Conservation (phyloP, 1,140 invertebrate species). For the Leptoteleia sp. region DNA sequence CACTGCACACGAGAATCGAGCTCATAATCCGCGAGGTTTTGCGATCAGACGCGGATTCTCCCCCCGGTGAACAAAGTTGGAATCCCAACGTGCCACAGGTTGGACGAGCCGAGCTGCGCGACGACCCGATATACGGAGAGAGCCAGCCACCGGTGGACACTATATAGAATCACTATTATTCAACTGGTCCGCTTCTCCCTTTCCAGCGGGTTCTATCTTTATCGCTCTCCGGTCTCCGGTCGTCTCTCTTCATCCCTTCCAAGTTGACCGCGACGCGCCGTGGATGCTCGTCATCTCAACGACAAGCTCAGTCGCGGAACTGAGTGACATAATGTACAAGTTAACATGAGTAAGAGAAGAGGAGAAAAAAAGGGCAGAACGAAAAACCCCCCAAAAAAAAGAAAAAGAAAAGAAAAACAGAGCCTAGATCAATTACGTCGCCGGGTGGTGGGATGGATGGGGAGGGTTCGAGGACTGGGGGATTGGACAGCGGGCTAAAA, state of each 20-base stretch:
- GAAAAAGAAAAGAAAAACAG: not conserved
- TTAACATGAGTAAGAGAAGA: constrained; percentile 1
- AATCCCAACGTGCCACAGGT: constrained; percentile 58
- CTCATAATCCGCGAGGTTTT: constrained; percentile 35
- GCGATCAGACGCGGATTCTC: constrained; percentile 27
- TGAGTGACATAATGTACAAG: constrained; percentile 8
- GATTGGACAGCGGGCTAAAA: too few species aligned
- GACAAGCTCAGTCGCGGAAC: constrained; percentile 23
- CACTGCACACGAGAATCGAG: constrained; percentile 41
- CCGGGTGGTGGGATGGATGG: too few species aligned
- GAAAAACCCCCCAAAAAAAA: too few species aligned
- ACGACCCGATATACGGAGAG: constrained; percentile 55
- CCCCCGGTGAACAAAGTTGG: constrained; percentile 35
- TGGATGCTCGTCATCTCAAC: constrained; percentile 48
- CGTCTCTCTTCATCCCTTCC: constrained; percentile 42
- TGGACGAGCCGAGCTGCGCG: constrained; percentile 50
- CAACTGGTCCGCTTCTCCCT: constrained; percentile 48
- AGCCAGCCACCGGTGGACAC: constrained; percentile 61
- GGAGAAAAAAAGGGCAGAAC: too few species aligned
- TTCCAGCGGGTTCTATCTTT: constrained; percentile 37
- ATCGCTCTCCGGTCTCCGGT: constrained; percentile 38
- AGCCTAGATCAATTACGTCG: constrained; percentile 9
- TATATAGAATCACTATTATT: constrained; percentile 62
- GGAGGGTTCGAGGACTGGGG: too few species aligned
- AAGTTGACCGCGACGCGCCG: constrained; percentile 43